Conservation (phyloP, 2,797 vertebrate genomes). For the Falco columbarius region DNA sequence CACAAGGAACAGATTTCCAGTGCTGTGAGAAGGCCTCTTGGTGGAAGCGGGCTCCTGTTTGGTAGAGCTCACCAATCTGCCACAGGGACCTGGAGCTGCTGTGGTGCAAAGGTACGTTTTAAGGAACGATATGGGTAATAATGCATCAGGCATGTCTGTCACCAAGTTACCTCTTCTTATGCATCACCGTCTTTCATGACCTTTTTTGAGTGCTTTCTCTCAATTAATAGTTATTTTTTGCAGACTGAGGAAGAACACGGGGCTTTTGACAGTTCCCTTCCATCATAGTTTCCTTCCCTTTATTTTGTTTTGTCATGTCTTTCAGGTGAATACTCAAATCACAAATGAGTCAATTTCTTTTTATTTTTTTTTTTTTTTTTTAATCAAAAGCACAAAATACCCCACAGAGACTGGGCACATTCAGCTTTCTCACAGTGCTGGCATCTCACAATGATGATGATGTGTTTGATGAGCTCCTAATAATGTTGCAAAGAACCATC, state of each 20-base stretch:
- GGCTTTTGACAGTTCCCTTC: background rate
- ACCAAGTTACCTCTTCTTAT: background rate
- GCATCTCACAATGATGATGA: background rate
- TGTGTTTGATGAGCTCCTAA: background rate
- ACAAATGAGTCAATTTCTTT: constrained; percentile 15
- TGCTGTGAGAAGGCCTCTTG: fast-evolving
- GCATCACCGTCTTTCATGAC: background rate
- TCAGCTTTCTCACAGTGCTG: background rate
- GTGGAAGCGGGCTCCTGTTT: fast-evolving
- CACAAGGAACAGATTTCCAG: background rate
- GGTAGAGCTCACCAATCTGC: background rate
- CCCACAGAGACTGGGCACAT: background rate
- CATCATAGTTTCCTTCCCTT: background rate
- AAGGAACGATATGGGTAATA: background rate
- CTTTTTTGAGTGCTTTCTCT: background rate
- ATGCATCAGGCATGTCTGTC: background rate
- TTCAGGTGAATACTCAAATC: constrained; percentile 42
- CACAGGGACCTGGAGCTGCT: background rate
- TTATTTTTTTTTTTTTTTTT: background rate
- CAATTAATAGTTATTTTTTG: background rate
- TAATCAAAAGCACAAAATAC: background rate
- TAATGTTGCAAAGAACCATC: background rate
- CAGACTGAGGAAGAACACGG: background rate
- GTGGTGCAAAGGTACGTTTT: background rate
- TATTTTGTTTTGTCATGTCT: background rate